Conservation (phyloP, 2,888 invertebrate species). For the Isoperla grammatica region DNA sequence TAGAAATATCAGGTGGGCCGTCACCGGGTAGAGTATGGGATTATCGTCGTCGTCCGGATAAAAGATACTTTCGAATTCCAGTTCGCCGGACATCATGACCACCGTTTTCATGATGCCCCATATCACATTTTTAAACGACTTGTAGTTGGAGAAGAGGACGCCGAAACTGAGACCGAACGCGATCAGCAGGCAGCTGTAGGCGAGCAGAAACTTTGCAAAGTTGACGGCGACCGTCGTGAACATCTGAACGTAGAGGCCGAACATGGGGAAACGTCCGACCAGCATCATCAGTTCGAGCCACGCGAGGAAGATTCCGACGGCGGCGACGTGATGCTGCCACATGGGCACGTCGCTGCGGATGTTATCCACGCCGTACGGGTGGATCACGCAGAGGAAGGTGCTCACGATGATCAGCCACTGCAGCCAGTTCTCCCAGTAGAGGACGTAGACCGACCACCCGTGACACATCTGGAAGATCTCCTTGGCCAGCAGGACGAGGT, state of each 20-base stretch:
- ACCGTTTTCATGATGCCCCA: slow-evolving; percentile 68
- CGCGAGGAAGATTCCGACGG: slow-evolving; percentile 69
- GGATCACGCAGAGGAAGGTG: slow-evolving; percentile 53
- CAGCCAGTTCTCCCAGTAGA: slow-evolving; percentile 80
- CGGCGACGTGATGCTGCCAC: slow-evolving; percentile 78
- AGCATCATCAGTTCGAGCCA: slow-evolving; percentile 85
- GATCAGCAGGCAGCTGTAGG: slow-evolving; percentile 72
- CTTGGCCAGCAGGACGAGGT: slow-evolving; percentile 45
- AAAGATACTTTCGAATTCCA: slow-evolving; percentile 81
- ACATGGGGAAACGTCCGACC: slow-evolving; percentile 78
- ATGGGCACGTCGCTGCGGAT: slow-evolving; percentile 33
- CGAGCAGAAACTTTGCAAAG: slow-evolving; percentile 73
- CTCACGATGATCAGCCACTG: slow-evolving; percentile 72
- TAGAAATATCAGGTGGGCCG: slow-evolving; percentile 69
- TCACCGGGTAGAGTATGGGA: slow-evolving; percentile 58
- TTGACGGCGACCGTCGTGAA: slow-evolving; percentile 78
- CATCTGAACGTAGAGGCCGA: slow-evolving; percentile 83
- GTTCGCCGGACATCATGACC: slow-evolving; percentile 85
- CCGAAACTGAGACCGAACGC: slow-evolving; percentile 77
- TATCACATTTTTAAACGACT: slow-evolving; percentile 60
- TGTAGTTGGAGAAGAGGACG: slow-evolving; percentile 73
- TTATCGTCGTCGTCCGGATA: slow-evolving; percentile 48
- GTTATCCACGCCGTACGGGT: slow-evolving; percentile 9
- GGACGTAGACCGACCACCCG: slow-evolving; percentile 63
- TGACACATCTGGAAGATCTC: slow-evolving; percentile 75